These are phyloP conservation scores for Tethya wilhelma DNA, from an alignment of 37 sponge, comb jelly and placozoan genomes.

Conservation along the genomic window DNA sequence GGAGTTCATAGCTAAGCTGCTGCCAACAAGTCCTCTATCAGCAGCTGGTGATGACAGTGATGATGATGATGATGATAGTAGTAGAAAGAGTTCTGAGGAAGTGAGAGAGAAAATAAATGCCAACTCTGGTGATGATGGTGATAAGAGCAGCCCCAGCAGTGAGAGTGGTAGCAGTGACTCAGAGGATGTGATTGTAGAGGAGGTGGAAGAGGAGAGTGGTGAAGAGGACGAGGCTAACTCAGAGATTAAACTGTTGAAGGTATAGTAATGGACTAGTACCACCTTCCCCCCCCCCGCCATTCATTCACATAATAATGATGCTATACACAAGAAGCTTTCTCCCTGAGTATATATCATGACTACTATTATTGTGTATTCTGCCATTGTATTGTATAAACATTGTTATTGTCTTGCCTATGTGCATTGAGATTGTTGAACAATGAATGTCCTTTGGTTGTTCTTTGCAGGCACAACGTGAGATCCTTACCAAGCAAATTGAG, in stretches of 20 bases:
- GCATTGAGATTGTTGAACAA: neutral
- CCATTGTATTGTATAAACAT: neutral
- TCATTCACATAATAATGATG: too few relatives aligned
- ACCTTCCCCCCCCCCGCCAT: neutral
- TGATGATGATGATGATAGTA: slow-evolving; percentile 1
- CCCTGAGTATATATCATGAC: neutral
- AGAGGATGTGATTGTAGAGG: slow-evolving; percentile 6
- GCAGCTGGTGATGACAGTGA: slow-evolving; percentile 14
- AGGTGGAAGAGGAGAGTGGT: slow-evolving; percentile 30
- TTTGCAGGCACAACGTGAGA: slow-evolving; percentile 40
- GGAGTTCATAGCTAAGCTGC: too few relatives aligned
- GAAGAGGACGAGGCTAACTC: slow-evolving; percentile 19
- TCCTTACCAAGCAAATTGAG: slow-evolving; percentile 31
- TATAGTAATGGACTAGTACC: neutral
- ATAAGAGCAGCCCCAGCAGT: neutral
- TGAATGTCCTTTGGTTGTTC: neutral
- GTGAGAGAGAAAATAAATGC: slow-evolving; percentile 10
- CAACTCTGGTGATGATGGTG: neutral
- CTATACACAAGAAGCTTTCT: too few relatives aligned
- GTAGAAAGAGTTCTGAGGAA: neutral
- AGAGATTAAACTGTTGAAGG: slow-evolving; percentile 45
- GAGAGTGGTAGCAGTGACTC: neutral
- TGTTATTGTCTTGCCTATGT: neutral
- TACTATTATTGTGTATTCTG: neutral
- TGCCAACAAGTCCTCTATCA: too few relatives aligned